Evolutionary conservation across 2,113 vertebrate species (phyloP), one percentile per base, ranked within the genome.

Genomic region (Zapornia atra): DNA sequence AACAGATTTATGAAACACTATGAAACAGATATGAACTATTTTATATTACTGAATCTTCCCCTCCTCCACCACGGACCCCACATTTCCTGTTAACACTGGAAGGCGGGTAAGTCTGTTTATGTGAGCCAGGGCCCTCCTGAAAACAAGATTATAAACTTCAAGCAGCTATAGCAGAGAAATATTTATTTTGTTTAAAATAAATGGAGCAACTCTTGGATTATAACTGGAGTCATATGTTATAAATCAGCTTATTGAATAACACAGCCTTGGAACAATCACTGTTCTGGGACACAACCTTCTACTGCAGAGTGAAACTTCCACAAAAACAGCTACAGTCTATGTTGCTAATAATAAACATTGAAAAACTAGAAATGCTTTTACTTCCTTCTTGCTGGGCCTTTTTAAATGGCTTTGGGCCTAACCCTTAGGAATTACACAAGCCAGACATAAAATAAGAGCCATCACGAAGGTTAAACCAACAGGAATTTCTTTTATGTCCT

Each of bases 141-240:
- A 97, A 96, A 96, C 76, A 93, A 92, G 94, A 96, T 96, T 96
- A 97, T 95, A 96, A 96, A 91, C 94, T 86, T 94, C 95, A 96
- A 89, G 78, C 87, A 89, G 75, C 53, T 97, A 85, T 53, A 96
- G 69, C 63, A 88, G 61, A 93, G 92, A 96, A 97, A 88, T 91
- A 92, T 90, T 97, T 95, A 96, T 94, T 97, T 92, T 92, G 75
- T 90, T 97, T 94, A 95, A 97, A 95, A 96, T 88, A 88, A 97
- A 97, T 95, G 92, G 88, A 96, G 94, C 91, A 97, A 95, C 77
- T 82, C 91, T 86, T 94, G 61, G 78, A 93, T 97, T 96, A 85
- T 86, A 97, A 95, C 85, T 75, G 61, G 40, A 97, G 56, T 96
- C 86, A 87, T 81, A 97, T 82, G 93, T 97, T 94, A 91, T 94